These are phyloP conservation scores for Serilophus lunatus DNA, from an alignment of 2,113 vertebrate genomes.

Conservation along the genomic window DNA sequence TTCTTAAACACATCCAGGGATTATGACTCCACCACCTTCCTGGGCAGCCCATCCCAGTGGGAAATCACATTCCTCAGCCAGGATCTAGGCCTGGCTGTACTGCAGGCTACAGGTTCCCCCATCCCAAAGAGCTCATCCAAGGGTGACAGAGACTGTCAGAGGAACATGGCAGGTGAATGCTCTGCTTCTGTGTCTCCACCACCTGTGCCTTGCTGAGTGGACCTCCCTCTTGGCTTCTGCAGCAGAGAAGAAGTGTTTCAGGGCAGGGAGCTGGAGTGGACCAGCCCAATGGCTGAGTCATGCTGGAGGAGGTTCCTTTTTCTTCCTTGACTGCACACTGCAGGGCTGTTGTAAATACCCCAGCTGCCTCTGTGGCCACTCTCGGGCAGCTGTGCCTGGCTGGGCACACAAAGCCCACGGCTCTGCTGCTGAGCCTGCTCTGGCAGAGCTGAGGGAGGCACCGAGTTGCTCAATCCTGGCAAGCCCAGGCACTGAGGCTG, in stretches of 20 bases:
- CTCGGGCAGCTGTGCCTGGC: not conserved
- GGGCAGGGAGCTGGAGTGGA: not conserved
- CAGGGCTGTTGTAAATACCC: not conserved
- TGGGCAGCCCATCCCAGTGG: no score
- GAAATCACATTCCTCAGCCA: not conserved
- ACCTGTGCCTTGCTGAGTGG: rapidly evolving
- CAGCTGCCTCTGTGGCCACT: not conserved
- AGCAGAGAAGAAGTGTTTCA: not conserved
- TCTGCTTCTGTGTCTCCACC: not conserved
- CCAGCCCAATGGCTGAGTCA: rapidly evolving
- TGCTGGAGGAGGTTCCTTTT: not conserved
- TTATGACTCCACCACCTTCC: no score
- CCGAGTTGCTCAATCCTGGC: not conserved
- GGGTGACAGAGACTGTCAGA: not conserved
- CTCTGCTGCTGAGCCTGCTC: not conserved
- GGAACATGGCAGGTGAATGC: not conserved
- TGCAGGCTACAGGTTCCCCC: rapidly evolving
- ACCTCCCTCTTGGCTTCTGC: not conserved
- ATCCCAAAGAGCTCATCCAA: not conserved
- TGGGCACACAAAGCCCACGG: not conserved
- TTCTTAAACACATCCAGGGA: no score
- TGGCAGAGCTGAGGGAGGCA: not conserved
- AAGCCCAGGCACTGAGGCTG: not conserved
- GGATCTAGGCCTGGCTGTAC: not conserved
- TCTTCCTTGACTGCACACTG: not conserved